Percentiles rank a stretch among this genome's conserved stretches.
Conservation (phyloP, 2,797 vertebrate genomes). For the Ctenosaura bakeri region DNA sequence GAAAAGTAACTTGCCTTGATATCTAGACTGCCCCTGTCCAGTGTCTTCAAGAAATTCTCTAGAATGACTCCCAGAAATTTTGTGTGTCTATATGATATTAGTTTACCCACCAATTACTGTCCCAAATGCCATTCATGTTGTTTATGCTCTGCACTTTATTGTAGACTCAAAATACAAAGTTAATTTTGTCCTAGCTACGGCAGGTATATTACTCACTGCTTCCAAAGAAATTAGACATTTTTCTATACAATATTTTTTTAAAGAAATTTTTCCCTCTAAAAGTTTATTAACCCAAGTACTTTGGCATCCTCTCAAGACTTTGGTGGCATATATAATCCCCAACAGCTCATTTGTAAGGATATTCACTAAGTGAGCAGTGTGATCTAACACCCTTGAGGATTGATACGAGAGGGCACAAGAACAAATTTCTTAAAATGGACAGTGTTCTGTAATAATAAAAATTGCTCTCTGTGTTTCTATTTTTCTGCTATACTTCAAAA, state of each 20-base stretch:
- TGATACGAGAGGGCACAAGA: constrained; percentile 33
- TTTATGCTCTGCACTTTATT: not conserved
- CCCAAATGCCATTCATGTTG: not conserved
- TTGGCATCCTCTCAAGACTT: constrained; percentile 46
- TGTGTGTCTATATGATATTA: not conserved
- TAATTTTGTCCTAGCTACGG: not conserved
- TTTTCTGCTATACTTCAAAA: no score
- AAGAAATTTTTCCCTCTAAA: no score
- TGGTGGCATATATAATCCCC: constrained; percentile 51
- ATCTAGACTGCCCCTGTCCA: no score
- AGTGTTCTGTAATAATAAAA: not conserved
- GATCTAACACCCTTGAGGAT: constrained; percentile 35
- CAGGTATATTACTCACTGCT: not conserved
- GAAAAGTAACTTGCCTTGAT: no score
- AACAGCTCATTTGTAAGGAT: constrained; percentile 33
- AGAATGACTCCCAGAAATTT: not conserved
- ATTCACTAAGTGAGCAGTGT: constrained; percentile 63
- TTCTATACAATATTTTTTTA: no score
- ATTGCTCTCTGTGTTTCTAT: no score
- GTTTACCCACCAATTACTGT: not conserved
- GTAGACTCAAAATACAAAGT: not conserved
- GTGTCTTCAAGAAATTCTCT: not conserved
- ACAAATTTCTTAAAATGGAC: constrained; percentile 20
- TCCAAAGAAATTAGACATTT: constrained; percentile 42
- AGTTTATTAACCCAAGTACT: constrained; percentile 46